A percentile compares a stretch with the other conserved stretches of the same genome.
Conservation (phyloP, 1,140 invertebrate genomes). For the Caenorhabditis inopinata region DNA sequence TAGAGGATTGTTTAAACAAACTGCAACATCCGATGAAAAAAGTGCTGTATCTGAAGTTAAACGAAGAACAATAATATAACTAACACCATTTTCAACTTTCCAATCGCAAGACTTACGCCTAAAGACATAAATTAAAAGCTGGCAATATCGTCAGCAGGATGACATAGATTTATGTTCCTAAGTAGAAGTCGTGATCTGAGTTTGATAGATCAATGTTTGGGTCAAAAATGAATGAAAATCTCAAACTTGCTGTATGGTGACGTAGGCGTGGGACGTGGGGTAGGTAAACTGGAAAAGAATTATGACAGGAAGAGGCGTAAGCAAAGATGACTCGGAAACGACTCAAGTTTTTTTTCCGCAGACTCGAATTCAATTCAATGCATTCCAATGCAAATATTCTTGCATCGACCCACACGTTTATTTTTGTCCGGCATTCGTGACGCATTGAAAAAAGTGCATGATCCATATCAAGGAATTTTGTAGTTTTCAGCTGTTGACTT, state of each 20-base stretch:
- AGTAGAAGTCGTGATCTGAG: neutral
- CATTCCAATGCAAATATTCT: neutral
- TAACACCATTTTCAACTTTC: neutral
- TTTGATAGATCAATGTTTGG: constrained; percentile 14
- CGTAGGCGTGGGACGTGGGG: constrained; percentile 13
- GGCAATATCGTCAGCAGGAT: neutral
- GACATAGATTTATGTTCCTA: neutral
- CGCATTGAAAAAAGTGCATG: neutral
- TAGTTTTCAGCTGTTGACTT: neutral
- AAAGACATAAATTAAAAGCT: constrained; percentile 15
- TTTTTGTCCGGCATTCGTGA: no score
- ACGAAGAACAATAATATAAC: neutral
- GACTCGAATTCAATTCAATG: constrained; percentile 9
- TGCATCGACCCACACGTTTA: neutral
- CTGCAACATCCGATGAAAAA: no score
- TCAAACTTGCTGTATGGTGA: neutral
- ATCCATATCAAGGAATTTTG: neutral
- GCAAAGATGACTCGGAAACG: neutral
- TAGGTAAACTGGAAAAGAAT: constrained; percentile 16
- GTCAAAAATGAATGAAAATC: neutral
- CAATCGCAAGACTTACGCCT: no score
- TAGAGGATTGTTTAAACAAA: no score
- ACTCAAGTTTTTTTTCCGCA: constrained; percentile 4
- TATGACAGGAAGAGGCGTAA: constrained; percentile 7
- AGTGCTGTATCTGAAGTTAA: no score